Conservation (phyloP, 2,888 invertebrate genomes). For the Coremacera marginata region DNA sequence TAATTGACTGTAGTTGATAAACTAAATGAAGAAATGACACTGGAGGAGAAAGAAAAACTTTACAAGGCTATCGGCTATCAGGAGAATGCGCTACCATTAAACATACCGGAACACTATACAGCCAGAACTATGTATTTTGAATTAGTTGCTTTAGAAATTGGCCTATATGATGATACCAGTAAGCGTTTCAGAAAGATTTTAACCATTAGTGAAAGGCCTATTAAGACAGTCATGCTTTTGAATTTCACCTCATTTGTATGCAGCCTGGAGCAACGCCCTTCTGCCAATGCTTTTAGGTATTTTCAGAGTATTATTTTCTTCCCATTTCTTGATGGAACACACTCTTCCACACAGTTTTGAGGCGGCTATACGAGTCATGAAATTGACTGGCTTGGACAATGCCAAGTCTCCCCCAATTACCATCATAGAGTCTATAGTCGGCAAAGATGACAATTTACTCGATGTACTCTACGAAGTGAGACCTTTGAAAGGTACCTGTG, state of each 20-base stretch:
- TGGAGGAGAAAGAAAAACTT: constrained; percentile 91
- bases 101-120: constrained; percentile 81
- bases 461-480: constrained; percentile 92
- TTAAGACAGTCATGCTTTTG: constrained; percentile 73
- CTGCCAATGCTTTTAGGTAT: constrained; percentile 81
- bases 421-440: constrained; percentile 69
- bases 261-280: constrained; percentile 80
- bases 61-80: constrained; percentile 97
- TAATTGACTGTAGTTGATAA: constrained; percentile 67
- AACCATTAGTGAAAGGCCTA: constrained; percentile 39
- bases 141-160: constrained; percentile 79
- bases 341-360: constrained; percentile 70
- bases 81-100: constrained; percentile 82
- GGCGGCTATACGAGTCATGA: constrained; percentile 79
- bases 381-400: constrained; percentile 75
- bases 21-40: constrained; percentile 92
- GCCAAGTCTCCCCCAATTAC: constrained; percentile 75
- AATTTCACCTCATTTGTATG: constrained; percentile 76
- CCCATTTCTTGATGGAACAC: constrained; percentile 43
- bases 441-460: constrained; percentile 73
- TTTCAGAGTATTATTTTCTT: neutral
- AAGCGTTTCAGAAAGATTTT: neutral
- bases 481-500: constrained; percentile 85
- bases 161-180: constrained; percentile 74
- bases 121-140: constrained; percentile 83